Percentiles rank a stretch among this genome's conserved stretches.
phyloP scores from a whole-genome alignment of 2,888 invertebrate genomes.

The Drosophila prolongata region DNA sequence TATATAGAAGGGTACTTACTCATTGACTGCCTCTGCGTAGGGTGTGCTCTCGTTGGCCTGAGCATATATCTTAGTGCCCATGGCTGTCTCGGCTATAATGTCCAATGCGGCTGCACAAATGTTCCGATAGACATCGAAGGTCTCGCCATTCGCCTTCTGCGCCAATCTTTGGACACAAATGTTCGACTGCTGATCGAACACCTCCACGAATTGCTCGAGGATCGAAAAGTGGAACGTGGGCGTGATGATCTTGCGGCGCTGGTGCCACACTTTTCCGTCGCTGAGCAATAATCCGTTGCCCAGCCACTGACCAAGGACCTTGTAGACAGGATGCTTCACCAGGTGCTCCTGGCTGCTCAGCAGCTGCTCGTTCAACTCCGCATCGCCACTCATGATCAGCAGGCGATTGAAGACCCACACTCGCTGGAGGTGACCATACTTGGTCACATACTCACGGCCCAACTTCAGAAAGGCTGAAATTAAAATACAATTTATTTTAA shows the following conservation, averaged over 20 bases:
- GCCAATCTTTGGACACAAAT: slow-evolving; percentile 86
- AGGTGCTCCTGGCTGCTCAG: slow-evolving; percentile 74
- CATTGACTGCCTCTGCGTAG: slow-evolving; percentile 89
- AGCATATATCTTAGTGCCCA: slow-evolving; percentile 81
- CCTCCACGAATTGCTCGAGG: slow-evolving; percentile 89
- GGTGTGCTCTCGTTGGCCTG: slow-evolving; percentile 88
- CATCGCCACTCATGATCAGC: slow-evolving; percentile 82
- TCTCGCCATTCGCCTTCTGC: slow-evolving; percentile 83
- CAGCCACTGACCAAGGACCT: slow-evolving; percentile 76
- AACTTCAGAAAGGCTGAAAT: slow-evolving; percentile 57
- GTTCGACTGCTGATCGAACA: slow-evolving; percentile 88
- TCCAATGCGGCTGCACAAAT: slow-evolving; percentile 87
- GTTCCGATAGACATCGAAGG: slow-evolving; percentile 87
- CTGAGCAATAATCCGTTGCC: slow-evolving; percentile 80
- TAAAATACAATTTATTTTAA: no score
- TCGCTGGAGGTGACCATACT: slow-evolving; percentile 82
- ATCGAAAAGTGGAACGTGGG: slow-evolving; percentile 93
- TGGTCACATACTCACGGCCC: not conserved
- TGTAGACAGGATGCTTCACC: slow-evolving; percentile 76
- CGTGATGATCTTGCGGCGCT: slow-evolving; percentile 89
- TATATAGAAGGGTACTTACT: slow-evolving; percentile 83
- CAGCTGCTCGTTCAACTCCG: slow-evolving; percentile 85
- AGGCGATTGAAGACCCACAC: slow-evolving; percentile 84
- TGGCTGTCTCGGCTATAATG: slow-evolving; percentile 85
- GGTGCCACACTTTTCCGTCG: slow-evolving; percentile 87